Conservation (phyloP, 2,797 vertebrate genomes). For the Pseudochromis fuscus region DNA sequence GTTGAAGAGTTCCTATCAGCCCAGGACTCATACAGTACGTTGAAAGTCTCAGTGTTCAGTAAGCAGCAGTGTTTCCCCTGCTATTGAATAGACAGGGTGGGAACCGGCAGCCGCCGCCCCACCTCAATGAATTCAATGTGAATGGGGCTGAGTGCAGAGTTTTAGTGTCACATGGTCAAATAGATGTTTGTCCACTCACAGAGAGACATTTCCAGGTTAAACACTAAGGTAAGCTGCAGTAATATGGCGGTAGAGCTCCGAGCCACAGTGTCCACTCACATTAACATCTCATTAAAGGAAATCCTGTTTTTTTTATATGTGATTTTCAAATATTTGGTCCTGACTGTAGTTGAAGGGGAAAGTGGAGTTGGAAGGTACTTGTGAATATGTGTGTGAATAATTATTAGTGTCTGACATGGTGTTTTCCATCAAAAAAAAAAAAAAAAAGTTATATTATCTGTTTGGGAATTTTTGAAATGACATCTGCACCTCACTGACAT, state of each 20-base stretch:
- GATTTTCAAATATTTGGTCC: conserved; percentile 48
- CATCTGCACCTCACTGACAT: too few species aligned
- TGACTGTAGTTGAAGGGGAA: conserved; percentile 22
- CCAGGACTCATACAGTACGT: conserved; percentile 19
- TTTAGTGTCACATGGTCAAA: conserved; percentile 45
- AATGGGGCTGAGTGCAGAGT: conserved; percentile 38
- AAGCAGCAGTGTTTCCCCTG: conserved; percentile 56
- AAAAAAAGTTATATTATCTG: too few species aligned
- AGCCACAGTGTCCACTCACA: conserved; percentile 35
- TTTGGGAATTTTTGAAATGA: too few species aligned
- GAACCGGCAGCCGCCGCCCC: conserved; percentile 37
- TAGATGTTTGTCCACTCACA: conserved; percentile 56
- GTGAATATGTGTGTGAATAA: neutral
- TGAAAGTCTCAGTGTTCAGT: conserved; percentile 46
- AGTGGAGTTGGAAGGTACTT: neutral
- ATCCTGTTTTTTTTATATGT: conserved; percentile 30
- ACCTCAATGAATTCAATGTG: conserved; percentile 46
- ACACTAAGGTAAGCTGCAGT: conserved; percentile 49
- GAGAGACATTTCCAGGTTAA: conserved; percentile 65
- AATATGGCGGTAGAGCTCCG: conserved; percentile 4
- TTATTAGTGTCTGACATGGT: too few species aligned
- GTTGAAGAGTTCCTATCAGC: conserved; percentile 60
- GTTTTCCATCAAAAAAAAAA: too few species aligned
- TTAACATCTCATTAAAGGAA: conserved; percentile 41
- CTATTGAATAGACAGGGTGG: conserved; percentile 61